These are phyloP conservation scores for Carassius carassius DNA, from an alignment of 2,113 vertebrate species.

Conservation along the genomic window DNA sequence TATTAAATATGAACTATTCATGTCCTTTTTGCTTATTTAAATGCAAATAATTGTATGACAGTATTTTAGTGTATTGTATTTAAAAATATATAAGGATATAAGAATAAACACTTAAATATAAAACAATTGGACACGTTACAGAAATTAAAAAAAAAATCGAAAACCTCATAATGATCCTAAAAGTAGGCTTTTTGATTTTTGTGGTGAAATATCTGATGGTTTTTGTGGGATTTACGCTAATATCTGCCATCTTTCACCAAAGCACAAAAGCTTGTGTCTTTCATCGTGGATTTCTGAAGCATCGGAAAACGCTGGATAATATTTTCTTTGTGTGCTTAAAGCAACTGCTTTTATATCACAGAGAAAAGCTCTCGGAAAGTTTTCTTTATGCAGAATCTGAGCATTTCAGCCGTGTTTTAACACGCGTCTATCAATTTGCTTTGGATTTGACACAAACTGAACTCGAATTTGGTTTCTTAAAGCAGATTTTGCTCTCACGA, in stretches of 20 bases:
- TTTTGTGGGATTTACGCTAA: not conserved
- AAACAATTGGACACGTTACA: not conserved
- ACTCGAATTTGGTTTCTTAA: not conserved
- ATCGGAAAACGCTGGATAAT: conserved; percentile 7
- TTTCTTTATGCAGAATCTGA: not conserved
- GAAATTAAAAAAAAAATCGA: not conserved
- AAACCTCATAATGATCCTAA: not conserved
- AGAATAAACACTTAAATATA: not conserved
- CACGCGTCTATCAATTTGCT: not conserved
- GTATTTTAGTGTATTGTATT: not conserved
- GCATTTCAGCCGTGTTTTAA: not conserved
- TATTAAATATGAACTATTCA: not conserved
- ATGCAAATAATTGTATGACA: not conserved
- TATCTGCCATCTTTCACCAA: not conserved
- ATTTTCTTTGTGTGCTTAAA: not conserved
- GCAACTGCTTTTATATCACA: not conserved
- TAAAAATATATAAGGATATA: not conserved
- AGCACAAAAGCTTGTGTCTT: not conserved
- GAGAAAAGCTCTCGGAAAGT: not conserved
- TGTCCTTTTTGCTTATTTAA: not conserved
- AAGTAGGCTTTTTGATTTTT: not conserved
- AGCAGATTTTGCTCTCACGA: not conserved
- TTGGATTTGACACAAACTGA: not conserved
- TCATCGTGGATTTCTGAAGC: not conserved
- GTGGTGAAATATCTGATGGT: not conserved